A percentile compares a stretch with the other conserved stretches of the same genome.
Conservation (phyloP, 1,140 invertebrate genomes). For the Drosophila funebris region DNA sequence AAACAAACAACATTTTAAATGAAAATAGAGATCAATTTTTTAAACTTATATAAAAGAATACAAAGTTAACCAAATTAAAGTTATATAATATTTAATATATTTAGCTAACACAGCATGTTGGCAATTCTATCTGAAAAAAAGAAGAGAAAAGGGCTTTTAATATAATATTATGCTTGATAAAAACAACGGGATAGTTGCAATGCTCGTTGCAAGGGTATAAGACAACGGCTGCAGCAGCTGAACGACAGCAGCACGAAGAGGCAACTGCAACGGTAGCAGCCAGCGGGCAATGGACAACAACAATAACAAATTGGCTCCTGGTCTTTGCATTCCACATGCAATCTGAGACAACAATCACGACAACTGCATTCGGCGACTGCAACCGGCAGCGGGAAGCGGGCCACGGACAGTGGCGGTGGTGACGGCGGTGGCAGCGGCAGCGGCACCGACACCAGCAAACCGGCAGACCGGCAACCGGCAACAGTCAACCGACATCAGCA, state of each 20-base stretch:
- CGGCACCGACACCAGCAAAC: constrained; percentile 15
- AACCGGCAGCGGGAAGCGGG: constrained; percentile 31
- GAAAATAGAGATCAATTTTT: too few species aligned
- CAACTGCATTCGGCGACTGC: constrained; percentile 72
- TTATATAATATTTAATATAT: too few species aligned
- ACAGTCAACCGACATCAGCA: constrained; percentile 24
- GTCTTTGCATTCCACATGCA: constrained; percentile 81
- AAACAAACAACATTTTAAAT: too few species aligned
- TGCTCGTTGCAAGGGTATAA: constrained; percentile 11
- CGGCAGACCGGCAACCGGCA: constrained; percentile 43
- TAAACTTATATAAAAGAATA: too few species aligned
- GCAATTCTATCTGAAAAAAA: too few species aligned
- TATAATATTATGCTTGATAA: too few species aligned
- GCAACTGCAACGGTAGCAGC: constrained; percentile 31
- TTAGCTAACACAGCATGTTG: too few species aligned
- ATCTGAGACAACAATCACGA: constrained; percentile 79
- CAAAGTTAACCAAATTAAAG: too few species aligned
- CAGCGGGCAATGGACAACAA: constrained; percentile 55
- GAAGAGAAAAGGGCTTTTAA: too few species aligned
- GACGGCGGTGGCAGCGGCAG: constrained; percentile 48
- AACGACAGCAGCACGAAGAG: constrained; percentile 12
- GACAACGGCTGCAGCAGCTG: constrained; percentile 12
- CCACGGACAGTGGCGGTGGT: constrained; percentile 16
- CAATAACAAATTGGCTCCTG: constrained; percentile 81
- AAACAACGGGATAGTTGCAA: background rate